These are phyloP conservation scores for Diploscapter pachys DNA, from an alignment of 1,140 invertebrate species.

Conservation along the genomic window DNA sequence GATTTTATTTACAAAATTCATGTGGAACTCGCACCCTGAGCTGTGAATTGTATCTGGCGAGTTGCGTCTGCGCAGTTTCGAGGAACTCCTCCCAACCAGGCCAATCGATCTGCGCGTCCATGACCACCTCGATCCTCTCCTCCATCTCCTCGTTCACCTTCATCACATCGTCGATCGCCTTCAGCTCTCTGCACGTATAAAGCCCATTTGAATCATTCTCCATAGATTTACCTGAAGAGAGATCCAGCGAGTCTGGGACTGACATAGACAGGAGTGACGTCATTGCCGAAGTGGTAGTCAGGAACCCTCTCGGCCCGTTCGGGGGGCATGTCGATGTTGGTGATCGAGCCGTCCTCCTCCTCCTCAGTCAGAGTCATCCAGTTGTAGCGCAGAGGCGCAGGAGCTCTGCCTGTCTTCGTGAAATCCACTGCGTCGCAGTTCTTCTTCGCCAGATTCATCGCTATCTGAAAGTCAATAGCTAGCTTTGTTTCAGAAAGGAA, in stretches of 20 bases:
- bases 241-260: slow-evolving; percentile 15
- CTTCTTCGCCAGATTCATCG: slow-evolving; percentile 46
- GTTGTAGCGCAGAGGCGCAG: slow-evolving; percentile 20
- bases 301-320: slow-evolving; percentile 40
- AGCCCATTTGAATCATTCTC: too few relatives aligned
- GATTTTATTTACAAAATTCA: too few relatives aligned
- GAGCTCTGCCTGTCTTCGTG: slow-evolving; percentile 48
- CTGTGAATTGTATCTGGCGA: slow-evolving; percentile 35
- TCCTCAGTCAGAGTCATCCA: slow-evolving; percentile 15
- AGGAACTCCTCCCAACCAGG: slow-evolving; percentile 37
- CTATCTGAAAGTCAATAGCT: slow-evolving; percentile 17
- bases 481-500: background rate
- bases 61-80: slow-evolving; percentile 15
- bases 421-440: slow-evolving; percentile 51
- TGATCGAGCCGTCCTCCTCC: background rate
- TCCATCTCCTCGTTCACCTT: slow-evolving; percentile 31
- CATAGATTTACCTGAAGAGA: background rate
- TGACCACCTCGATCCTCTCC: slow-evolving; percentile 44
- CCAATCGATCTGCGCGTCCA: slow-evolving; percentile 13
- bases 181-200: slow-evolving; percentile 2
- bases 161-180: slow-evolving; percentile 20
- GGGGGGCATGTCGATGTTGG: slow-evolving; percentile 3
- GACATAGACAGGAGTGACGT: slow-evolving; percentile 37
- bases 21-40: slow-evolving; percentile 3
- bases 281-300: slow-evolving; percentile 48